A percentile compares a stretch with the other conserved stretches of the same genome.
These are phyloP conservation scores for Cancer borealis DNA, from an alignment of 2,888 invertebrate genomes.

Conservation along the genomic window DNA sequence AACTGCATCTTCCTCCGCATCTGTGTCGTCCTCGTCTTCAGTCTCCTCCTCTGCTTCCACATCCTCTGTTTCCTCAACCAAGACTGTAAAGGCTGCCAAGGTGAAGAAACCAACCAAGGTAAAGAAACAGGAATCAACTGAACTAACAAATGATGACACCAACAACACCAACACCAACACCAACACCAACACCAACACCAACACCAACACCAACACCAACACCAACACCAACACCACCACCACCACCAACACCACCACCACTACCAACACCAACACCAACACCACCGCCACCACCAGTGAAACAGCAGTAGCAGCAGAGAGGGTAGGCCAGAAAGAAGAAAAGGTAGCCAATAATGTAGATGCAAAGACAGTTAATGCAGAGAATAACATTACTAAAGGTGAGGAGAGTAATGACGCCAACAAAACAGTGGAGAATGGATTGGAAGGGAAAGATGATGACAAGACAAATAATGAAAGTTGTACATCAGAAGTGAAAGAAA, in stretches of 20 bases:
- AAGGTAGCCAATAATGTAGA: background rate
- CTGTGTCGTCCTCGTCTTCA: background rate
- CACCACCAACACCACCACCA: no score
- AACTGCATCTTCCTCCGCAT: background rate
- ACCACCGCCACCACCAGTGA: background rate
- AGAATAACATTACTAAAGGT: background rate
- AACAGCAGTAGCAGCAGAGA: constrained; percentile 1
- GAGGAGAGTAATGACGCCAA: background rate
- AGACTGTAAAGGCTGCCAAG: background rate
- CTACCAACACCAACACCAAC: no score
- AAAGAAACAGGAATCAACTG: constrained; percentile 36
- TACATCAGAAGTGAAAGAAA: background rate
- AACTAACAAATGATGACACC: background rate
- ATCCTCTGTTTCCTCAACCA: constrained; percentile 33
- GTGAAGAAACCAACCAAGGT: constrained; percentile 49
- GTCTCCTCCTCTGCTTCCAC: constrained; percentile 30
- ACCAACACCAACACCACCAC: background rate
- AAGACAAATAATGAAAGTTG: background rate
- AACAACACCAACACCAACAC: background rate
- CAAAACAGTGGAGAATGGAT: background rate
- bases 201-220: background rate
- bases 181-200: background rate
- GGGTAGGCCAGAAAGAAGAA: background rate
- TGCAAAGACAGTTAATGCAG: background rate
- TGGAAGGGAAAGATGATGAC: background rate